A percentile compares a stretch with the other conserved stretches of the same genome.
phyloP scores from a whole-genome alignment of 2,113 vertebrate genomes.

The Peromyscus maniculatus region DNA sequence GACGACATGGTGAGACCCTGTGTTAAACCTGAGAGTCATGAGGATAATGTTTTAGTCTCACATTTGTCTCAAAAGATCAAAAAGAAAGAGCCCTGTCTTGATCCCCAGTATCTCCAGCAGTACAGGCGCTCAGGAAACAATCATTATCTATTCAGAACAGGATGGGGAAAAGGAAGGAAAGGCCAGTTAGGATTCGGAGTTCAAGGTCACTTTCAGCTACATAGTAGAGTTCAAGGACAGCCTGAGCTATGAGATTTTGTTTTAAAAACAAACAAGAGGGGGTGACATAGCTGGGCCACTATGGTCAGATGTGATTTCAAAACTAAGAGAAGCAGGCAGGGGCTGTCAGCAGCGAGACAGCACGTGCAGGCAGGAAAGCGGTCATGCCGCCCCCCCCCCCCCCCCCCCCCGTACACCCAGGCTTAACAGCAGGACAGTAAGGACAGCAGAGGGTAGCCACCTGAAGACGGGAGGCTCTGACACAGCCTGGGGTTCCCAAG shows the following conservation, averaged over 20 bases:
- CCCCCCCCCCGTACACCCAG: not conserved
- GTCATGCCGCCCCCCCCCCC: too few relatives aligned
- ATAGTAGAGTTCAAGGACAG: not conserved
- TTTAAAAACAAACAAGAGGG: not conserved
- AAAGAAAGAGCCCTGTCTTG: too few relatives aligned
- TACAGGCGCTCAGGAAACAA: not conserved
- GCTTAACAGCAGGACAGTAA: not conserved
- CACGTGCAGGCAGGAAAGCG: not conserved
- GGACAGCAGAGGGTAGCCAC: not conserved
- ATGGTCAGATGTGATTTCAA: conserved; percentile 27
- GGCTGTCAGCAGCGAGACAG: not conserved
- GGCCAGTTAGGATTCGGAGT: not conserved
- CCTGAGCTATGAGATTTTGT: not conserved
- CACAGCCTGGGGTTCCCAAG: not conserved
- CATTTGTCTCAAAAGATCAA: not conserved
- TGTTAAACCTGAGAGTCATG: not conserved
- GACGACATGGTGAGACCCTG: not conserved
- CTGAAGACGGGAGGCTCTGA: conserved; percentile 20
- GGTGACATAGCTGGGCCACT: not conserved
- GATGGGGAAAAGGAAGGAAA: not conserved
- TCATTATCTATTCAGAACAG: not conserved
- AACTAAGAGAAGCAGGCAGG: conserved; percentile 11
- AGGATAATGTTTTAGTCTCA: not conserved
- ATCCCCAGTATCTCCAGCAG: not conserved
- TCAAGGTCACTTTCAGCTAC: not conserved